Evolutionary conservation across 2,888 invertebrate species (phyloP).

Genomic region (Quadroppia sp.): DNA sequence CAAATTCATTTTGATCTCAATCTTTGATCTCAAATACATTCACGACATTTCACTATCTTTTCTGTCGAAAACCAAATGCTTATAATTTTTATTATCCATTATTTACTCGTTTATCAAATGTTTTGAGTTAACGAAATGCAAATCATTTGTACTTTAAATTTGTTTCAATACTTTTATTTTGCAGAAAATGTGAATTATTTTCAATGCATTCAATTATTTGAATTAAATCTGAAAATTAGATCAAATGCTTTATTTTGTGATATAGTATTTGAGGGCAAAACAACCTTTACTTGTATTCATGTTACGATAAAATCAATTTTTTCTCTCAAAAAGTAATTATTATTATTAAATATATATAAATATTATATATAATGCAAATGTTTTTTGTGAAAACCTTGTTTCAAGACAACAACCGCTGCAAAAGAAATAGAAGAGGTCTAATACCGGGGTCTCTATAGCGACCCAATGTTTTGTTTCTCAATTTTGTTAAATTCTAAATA

Average conservation of each 20-base stretch:
- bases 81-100: too few species aligned
- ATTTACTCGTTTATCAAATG: too few species aligned
- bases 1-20: too few species aligned
- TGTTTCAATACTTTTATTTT: too few species aligned
- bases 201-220: neutral
- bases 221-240: too few species aligned
- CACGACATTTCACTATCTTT: too few species aligned
- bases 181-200: too few species aligned
- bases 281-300: neutral
- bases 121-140: too few species aligned
- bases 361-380: constrained; percentile 5
- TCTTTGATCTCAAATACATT: too few species aligned
- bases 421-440: constrained; percentile 26
- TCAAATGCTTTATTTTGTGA: too few species aligned
- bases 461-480: constrained; percentile 25
- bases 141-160: too few species aligned
- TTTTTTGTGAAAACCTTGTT: constrained; percentile 21
- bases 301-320: constrained; percentile 23
- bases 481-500: constrained; percentile 5
- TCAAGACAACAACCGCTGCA: constrained; percentile 27
- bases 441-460: constrained; percentile 12
- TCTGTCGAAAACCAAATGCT: too few species aligned
- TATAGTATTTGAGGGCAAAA: neutral
- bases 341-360: constrained; percentile 15
- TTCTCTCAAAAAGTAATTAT: constrained; percentile 12